Percentiles rank a stretch among this genome's conserved stretches.
These are phyloP conservation scores for Hylaea fasciaria DNA, from an alignment of 2,888 invertebrate genomes.

Conservation along the genomic window DNA sequence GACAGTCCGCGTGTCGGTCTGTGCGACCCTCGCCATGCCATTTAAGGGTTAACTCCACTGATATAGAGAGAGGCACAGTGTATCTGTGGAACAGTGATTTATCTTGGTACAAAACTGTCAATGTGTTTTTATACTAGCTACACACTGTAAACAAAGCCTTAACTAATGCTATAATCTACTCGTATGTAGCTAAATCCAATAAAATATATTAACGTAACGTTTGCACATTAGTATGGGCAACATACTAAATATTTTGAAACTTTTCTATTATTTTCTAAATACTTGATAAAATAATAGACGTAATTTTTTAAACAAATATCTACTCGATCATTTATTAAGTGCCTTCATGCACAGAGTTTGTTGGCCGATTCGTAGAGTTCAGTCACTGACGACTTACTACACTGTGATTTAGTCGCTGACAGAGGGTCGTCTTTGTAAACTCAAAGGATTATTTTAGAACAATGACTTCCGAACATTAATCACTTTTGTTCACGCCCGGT, in stretches of 20 bases:
- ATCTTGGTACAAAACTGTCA: neutral
- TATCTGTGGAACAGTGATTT: constrained; percentile 3
- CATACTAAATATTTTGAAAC: too few species aligned
- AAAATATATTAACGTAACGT: too few species aligned
- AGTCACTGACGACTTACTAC: constrained; percentile 2
- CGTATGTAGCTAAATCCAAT: too few species aligned
- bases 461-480: constrained; percentile 74
- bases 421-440: constrained; percentile 78
- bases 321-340: too few species aligned
- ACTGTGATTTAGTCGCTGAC: constrained; percentile 45
- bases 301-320: too few species aligned
- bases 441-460: constrained; percentile 77
- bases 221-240: too few species aligned
- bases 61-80: neutral
- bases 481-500: constrained; percentile 70
- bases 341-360: too few species aligned
- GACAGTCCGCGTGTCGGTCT: constrained; percentile 78
- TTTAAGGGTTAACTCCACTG: constrained; percentile 70
- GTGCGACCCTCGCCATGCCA: constrained; percentile 61
- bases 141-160: too few species aligned
- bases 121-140: neutral
- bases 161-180: too few species aligned
- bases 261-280: too few species aligned
- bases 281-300: too few species aligned
- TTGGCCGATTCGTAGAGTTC: neutral